These are phyloP conservation scores for Caloenas nicobarica DNA, from an alignment of 2,113 vertebrate genomes.

Conservation along the genomic window DNA sequence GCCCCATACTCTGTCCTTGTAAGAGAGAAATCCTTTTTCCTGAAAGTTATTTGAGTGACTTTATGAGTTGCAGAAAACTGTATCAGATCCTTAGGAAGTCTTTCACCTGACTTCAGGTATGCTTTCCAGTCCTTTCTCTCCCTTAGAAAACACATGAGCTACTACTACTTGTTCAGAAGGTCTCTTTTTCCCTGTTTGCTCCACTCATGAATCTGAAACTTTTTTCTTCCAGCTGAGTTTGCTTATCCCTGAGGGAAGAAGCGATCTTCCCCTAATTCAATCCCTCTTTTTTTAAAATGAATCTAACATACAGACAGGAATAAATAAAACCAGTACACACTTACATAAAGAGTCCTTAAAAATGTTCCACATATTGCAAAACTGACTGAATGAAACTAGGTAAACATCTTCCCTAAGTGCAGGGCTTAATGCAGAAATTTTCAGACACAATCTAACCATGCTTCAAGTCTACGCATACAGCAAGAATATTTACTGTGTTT, in stretches of 20 bases:
- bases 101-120: background rate
- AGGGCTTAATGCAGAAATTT: background rate
- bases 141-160: background rate
- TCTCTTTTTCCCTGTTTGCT: background rate
- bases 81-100: background rate
- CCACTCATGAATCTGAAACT: background rate
- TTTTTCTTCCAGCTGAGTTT: background rate
- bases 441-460: background rate
- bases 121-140: background rate
- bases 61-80: background rate
- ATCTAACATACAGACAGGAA: background rate
- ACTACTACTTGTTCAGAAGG: background rate
- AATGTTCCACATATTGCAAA: background rate
- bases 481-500: background rate
- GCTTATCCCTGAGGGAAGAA: background rate
- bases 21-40: background rate
- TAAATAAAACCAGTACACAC: background rate
- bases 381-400: background rate
- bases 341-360: background rate
- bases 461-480: background rate
- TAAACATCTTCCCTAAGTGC: background rate
- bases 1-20: background rate
- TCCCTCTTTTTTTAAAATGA: background rate
- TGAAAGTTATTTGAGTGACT: background rate
- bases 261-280: background rate